phyloP scores from a whole-genome alignment of 2,797 vertebrate genomes.

The Varecia variegata region DNA sequence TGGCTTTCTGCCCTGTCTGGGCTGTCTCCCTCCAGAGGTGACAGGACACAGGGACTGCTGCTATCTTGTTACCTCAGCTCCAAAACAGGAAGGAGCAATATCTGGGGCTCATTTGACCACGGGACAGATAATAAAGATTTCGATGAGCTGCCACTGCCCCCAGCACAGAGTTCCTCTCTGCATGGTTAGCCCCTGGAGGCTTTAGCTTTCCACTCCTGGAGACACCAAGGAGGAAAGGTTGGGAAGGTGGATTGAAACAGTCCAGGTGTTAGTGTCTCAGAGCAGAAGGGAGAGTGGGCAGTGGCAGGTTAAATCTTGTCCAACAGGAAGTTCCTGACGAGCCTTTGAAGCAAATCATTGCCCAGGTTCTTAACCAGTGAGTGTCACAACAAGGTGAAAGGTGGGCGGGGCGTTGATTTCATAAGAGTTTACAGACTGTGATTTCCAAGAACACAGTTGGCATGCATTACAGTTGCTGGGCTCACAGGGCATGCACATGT shows the following conservation, averaged over 20 bases:
- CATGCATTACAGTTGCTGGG: neutral
- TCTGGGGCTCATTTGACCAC: neutral
- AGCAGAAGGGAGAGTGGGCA: neutral
- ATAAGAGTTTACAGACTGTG: rapidly evolving
- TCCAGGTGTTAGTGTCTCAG: neutral
- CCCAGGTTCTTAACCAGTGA: neutral
- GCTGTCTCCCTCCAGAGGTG: neutral
- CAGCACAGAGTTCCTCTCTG: neutral
- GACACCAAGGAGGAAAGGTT: too few species aligned
- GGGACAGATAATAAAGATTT: neutral
- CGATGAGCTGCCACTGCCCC: neutral
- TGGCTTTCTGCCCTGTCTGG: neutral
- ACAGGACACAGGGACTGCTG: too few species aligned
- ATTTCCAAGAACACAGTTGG: neutral
- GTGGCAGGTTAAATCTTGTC: neutral
- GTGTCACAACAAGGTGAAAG: neutral
- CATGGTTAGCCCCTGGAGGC: too few species aligned
- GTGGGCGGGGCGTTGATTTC: too few species aligned
- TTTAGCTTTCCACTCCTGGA: too few species aligned
- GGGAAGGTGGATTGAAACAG: neutral
- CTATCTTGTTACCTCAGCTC: neutral
- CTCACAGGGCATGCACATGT: neutral
- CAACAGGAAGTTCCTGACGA: neutral
- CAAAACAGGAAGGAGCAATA: neutral
- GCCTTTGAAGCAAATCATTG: neutral